Evolutionary conservation across 2,888 invertebrate genomes (phyloP).

Genomic region (Palloptera scutellata): DNA sequence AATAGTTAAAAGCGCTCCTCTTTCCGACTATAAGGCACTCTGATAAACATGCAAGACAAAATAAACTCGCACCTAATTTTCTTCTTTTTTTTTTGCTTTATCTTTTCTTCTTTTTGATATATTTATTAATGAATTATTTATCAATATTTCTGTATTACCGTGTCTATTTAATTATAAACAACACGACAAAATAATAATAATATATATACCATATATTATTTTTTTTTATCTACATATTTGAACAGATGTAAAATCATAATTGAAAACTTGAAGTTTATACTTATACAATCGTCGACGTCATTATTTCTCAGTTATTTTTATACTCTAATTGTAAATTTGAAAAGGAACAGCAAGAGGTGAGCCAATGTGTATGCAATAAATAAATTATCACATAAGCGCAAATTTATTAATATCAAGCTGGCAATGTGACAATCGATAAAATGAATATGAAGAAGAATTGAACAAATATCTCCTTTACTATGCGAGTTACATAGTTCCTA

Average conservation of each 20-base stretch:
- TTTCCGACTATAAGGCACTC: no score
- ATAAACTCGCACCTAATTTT: background rate
- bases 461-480: no score
- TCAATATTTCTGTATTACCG: background rate
- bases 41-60: no score
- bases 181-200: slow-evolving; percentile 24
- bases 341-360: background rate
- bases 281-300: background rate
- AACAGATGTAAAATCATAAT: slow-evolving; percentile 46
- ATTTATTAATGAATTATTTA: background rate
- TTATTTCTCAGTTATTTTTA: background rate
- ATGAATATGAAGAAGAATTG: no score
- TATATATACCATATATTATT: slow-evolving; percentile 19
- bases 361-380: slow-evolving; percentile 43
- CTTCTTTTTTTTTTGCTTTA: no score
- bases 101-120: no score
- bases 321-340: background rate
- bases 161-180: slow-evolving; percentile 18
- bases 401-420: slow-evolving; percentile 37
- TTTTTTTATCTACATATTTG: slow-evolving; percentile 41
- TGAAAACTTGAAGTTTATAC: background rate
- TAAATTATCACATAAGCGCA: slow-evolving; percentile 50
- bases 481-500: no score
- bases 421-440: no score
- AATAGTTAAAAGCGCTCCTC: no score